These are phyloP conservation scores for Aleiodes sp. DNA, from an alignment of 1,140 invertebrate genomes.

Conservation along the genomic window DNA sequence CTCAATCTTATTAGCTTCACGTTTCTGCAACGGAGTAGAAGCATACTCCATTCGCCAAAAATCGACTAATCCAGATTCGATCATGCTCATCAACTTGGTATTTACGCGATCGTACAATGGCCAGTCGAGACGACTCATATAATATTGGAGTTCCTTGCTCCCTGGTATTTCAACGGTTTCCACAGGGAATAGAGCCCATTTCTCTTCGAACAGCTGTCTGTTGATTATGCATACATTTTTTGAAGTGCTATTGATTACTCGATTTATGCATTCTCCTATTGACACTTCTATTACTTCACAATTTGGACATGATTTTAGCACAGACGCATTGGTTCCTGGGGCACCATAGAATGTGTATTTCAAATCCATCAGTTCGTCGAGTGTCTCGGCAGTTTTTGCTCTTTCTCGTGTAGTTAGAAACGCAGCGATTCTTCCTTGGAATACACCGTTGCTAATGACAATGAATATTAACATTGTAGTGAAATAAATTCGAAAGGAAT, in stretches of 20 bases:
- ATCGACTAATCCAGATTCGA: background rate
- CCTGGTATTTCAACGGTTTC: background rate
- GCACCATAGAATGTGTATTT: background rate
- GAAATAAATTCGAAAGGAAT: background rate
- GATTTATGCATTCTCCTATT: background rate
- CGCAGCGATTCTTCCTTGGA: background rate
- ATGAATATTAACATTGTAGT: background rate
- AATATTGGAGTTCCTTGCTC: background rate
- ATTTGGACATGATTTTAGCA: background rate
- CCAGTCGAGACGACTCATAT: background rate
- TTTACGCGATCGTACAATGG: background rate
- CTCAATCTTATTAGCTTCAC: background rate
- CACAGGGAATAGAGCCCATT: background rate
- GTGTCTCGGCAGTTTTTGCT: background rate
- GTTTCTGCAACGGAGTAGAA: background rate
- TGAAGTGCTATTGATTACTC: background rate
- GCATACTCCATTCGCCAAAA: background rate
- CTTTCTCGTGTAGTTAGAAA: background rate
- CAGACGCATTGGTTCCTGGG: background rate
- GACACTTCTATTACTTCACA: background rate
- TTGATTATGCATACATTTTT: background rate
- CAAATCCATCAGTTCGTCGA: background rate
- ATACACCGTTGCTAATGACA: background rate
- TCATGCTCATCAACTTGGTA: background rate
- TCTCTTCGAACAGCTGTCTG: background rate